Evolutionary conservation across 2,797 vertebrate species (phyloP).

Genomic region (Lateolabrax maculatus): DNA sequence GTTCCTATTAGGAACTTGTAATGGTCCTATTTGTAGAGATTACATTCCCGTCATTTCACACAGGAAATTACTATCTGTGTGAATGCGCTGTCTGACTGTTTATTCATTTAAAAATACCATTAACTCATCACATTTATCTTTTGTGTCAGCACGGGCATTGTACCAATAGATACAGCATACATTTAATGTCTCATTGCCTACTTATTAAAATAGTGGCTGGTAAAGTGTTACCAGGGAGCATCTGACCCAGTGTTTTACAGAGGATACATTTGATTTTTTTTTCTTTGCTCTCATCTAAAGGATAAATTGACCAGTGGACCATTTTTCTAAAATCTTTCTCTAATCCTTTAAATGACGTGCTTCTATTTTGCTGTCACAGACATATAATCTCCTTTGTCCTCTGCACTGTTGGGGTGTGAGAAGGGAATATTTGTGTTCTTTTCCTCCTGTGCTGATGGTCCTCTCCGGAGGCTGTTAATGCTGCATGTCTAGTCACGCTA

Average conservation of each 20-base stretch:
- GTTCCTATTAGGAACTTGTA: constrained; percentile 30
- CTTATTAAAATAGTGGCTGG: not conserved
- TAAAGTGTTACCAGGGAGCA: not conserved
- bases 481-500: constrained; percentile 56
- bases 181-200: not conserved
- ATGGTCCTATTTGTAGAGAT: constrained; percentile 33
- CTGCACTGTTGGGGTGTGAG: constrained; percentile 45
- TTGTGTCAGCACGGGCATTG: not conserved
- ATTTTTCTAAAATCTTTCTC: constrained; percentile 9
- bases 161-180: not conserved
- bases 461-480: constrained; percentile 75
- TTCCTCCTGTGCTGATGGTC: constrained; percentile 62
- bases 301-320: constrained; percentile 20
- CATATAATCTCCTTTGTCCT: constrained; percentile 44
- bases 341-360: constrained; percentile 44
- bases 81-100: constrained; percentile 20
- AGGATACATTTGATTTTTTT: not conserved
- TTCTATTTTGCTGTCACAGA: constrained; percentile 30
- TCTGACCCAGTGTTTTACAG: not conserved
- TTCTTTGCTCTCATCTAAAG: constrained; percentile 25
- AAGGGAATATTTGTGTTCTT: constrained; percentile 72
- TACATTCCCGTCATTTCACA: constrained; percentile 12
- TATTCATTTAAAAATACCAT: constrained; percentile 15
- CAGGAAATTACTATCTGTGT: constrained; percentile 23
- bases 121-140: constrained; percentile 5